Base-by-base conservation (phyloP, 2,888 invertebrate species). In the Liopterus haemorrhoidalis region DNA sequence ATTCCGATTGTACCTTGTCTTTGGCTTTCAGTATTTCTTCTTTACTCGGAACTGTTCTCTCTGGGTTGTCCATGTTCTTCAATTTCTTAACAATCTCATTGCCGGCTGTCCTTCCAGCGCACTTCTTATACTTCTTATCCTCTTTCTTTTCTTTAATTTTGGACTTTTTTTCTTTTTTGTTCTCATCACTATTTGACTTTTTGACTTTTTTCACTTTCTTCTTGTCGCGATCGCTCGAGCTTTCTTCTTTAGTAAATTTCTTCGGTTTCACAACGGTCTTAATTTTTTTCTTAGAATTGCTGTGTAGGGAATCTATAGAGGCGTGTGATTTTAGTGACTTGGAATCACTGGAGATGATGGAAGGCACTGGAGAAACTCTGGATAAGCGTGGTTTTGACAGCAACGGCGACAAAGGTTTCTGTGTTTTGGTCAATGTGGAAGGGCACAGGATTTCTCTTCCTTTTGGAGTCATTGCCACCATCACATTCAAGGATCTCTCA, bases 1-100 rank as follows among this genome's bases (percentile, higher is more conserved):
- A 73, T 59, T 83, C 74, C 0, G 78, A 74, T 48, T 78, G 68
- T 19, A 81, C 69, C 3, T 72, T 70, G 53, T 78, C 75, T 49
- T 75, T 77, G 40, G 76, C 77, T 51, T 70, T 68, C 54, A 71
- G 72, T 16, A 79, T 72, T 45, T 78, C 74, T 46, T 74, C 74
- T 5, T 57, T 45, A 8, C 30, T 38, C n/a, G 51, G 41, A 9
- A 47, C 49, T 30, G 46, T 48, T 36, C 56, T 40, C 53, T 53
- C n/a, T 14, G 33, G 21, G 41, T 58, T 49, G 48, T 57, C 48
- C 44, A 52, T 45, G 50, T 55, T 46, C 43, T 54, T 46, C 28
- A 59, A 41, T 52, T 63, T 50, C 41, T 53, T 53, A 1, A 53
- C 57, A 5, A 60, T 51, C 51, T 60, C 57, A 3, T 49, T 45